Evolutionary conservation across 2,888 invertebrate species (phyloP), one percentile per base, ranked within the genome.

Genomic region (Salticus scenicus): DNA sequence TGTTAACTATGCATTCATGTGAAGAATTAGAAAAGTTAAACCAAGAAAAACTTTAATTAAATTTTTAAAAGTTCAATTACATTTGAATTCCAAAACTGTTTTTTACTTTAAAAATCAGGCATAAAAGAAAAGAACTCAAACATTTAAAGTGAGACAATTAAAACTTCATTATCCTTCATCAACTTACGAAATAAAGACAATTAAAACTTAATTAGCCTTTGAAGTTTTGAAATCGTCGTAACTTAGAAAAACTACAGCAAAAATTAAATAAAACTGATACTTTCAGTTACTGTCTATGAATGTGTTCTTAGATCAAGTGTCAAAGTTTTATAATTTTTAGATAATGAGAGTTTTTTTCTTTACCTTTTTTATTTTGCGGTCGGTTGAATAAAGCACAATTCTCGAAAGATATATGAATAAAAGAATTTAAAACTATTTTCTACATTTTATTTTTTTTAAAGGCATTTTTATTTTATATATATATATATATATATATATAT

Each of bases 161-260:
- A 47, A 47, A 10, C 12, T 47, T 47, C 47, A 47, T 47, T 47
- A 47, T 47, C 47, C 47, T 17, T 47, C 17, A 47, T 47, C 47
- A 47, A 47, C 47, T 47, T 47, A 47, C 47, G 17, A 47, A 47
- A 47, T 47, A 12, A 47, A 47, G 47, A 47, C 47, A 47, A 47
- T 47, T 47, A 47, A 47, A 47, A 47, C 47, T 47, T 47, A 47
- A 47, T 47, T 47, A 47, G 47, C 47, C 47, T 47, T 47, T 47
- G 47, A 17, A 47, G 47, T 47, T 47, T 47, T 17, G 12, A 12
- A 47, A 12, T 47, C 17, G 47, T 17, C 47, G 17, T 47, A 47
- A n/a, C 17, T 47, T n/a, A 17, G 17, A 47, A n/a, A 47, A 47
- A 47, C 47, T 17, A n/a, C 10, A n/a, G 17, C 7, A 17, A 12